phyloP scores from a whole-genome alignment of 2,888 invertebrate genomes.

The Aspidiotus rigidus region DNA sequence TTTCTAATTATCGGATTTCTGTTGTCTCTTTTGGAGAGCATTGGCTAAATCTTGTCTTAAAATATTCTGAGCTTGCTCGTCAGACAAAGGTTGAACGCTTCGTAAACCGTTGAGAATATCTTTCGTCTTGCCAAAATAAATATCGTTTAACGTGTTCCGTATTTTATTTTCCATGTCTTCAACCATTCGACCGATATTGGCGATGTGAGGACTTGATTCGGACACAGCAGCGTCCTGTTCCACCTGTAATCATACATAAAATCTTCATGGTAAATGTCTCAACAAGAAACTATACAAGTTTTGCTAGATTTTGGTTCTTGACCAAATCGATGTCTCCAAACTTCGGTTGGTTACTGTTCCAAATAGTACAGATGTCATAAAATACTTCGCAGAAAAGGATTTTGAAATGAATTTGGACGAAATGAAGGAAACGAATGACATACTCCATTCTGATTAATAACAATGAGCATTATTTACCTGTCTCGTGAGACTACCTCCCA shows the following conservation, averaged over 20 bases:
- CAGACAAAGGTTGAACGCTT: slow-evolving; percentile 70
- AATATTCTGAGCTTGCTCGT: slow-evolving; percentile 72
- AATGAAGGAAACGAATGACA: not conserved
- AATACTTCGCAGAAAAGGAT: not conserved
- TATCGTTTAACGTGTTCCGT: slow-evolving; percentile 92
- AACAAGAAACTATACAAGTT: not conserved
- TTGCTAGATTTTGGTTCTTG: too few species aligned
- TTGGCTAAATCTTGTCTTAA: slow-evolving; percentile 76
- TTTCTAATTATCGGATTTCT: slow-evolving; percentile 45
- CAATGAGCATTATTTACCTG: slow-evolving; percentile 53
- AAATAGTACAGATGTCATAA: too few species aligned
- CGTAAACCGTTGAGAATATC: slow-evolving; percentile 93
- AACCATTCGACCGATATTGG: slow-evolving; percentile 96
- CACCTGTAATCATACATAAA: slow-evolving; percentile 50
- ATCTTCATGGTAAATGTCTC: not conserved
- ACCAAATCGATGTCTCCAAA: too few species aligned
- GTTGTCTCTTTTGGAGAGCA: slow-evolving; percentile 73
- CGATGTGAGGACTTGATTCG: slow-evolving; percentile 93
- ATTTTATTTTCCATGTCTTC: slow-evolving; percentile 99
- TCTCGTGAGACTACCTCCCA: slow-evolving; percentile 95
- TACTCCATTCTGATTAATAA: not conserved
- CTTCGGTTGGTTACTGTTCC: too few species aligned
- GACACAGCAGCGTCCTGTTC: slow-evolving; percentile 85
- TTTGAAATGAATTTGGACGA: slow-evolving; percentile 6
- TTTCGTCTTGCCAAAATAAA: slow-evolving; percentile 98